Evolutionary conservation across 2,888 invertebrate species (phyloP), one percentile per base, ranked within the genome.

Genomic region (Calliphora vomitoria): DNA sequence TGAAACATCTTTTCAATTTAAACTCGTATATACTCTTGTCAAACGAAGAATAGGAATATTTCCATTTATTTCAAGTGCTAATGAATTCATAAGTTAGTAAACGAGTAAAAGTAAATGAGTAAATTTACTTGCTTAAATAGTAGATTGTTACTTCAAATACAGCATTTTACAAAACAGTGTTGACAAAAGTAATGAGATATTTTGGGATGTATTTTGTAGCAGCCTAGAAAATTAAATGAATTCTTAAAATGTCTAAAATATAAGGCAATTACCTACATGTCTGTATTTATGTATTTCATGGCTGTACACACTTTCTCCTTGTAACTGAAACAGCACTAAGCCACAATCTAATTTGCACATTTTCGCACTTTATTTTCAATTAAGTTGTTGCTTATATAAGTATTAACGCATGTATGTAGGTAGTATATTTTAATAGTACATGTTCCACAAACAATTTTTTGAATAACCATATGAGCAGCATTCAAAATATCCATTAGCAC

Each of bases 331-430:
- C 35, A 35, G 0, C 35, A 35, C 53, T 55, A 58, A 55, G 66
- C 66, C 66, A 66, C 66, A 78, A 78, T 66, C 41, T 41, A 78
- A 78, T 78, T 78, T 78, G 55, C 66, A 78, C 55, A 78, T 78
- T 66, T 78, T 78, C 41, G 55, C 78, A 78, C 41, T 78, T 78
- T 78, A 66, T 41, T 55, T 78, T 66, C 66, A 78, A 66, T 78
- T 78, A 38, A 64, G 15, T 60, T 35, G 44, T 74, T 74, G 13
- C 44, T 0, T 10, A 55, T 20, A 55, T 55, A n/a, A n/a, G n/a
- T n/a, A 44, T 4, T 44, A 44, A 13, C 13, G 13, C 35, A 35
- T 35, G 35, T 11, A 11, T 44, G 10, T 44, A 0, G n/a, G n/a
- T 41, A 25, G 25, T 25, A 1, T 25, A 25, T 41, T 41, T 41